These are phyloP conservation scores for Paedocypris micromegethes DNA, from an alignment of 2,797 vertebrate species.

Conservation along the genomic window DNA sequence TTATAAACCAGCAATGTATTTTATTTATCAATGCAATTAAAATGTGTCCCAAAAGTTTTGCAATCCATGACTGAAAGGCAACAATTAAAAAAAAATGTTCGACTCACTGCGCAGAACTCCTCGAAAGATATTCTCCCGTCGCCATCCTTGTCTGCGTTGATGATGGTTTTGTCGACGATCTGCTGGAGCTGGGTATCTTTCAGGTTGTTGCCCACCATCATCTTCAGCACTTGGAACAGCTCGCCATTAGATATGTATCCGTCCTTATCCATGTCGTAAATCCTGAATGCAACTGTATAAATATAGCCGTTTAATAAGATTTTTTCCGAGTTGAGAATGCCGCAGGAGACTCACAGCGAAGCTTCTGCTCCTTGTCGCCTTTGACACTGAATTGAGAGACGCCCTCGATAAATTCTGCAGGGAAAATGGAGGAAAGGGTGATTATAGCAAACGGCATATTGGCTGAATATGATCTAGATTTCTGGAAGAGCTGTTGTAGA, in stretches of 20 bases:
- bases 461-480: too few species aligned
- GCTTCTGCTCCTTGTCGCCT: conserved; percentile 90
- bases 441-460: not conserved
- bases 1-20: too few species aligned
- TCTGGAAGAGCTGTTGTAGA: too few species aligned
- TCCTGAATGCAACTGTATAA: conserved; percentile 81
- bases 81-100: not conserved
- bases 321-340: too few species aligned
- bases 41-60: not conserved
- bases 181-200: conserved; percentile 94
- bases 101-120: conserved; percentile 86
- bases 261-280: conserved; percentile 93
- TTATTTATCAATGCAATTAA: too few species aligned
- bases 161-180: conserved; percentile 75
- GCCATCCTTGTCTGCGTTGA: conserved; percentile 87
- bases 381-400: conserved; percentile 94
- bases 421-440: not conserved
- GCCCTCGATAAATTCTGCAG: conserved; percentile 89
- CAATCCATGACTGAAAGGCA: not conserved
- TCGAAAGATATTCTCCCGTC: conserved; percentile 90
- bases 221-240: conserved; percentile 91
- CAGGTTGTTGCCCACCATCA: conserved; percentile 95
- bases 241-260: conserved; percentile 92
- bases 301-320: not conserved
- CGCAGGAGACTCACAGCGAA: conserved; percentile 84